These are phyloP conservation scores for Glossophaga mutica DNA, from an alignment of 2,797 vertebrate genomes.

Conservation along the genomic window DNA sequence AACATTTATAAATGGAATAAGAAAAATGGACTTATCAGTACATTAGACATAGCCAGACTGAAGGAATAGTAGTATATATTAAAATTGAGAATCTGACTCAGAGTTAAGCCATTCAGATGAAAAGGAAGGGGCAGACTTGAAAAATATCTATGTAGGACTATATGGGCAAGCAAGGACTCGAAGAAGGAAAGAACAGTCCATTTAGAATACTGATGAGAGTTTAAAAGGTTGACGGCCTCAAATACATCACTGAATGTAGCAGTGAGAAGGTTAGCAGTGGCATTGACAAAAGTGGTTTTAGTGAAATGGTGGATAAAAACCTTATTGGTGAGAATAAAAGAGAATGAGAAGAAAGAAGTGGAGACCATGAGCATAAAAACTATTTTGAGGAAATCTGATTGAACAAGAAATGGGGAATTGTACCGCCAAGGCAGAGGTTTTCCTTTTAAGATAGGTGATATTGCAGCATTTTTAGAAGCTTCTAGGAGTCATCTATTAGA, in stretches of 20 bases:
- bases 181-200: background rate
- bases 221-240: background rate
- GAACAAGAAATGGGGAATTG: background rate
- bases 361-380: background rate
- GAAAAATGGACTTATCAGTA: background rate
- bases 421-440: background rate
- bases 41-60: background rate
- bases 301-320: background rate
- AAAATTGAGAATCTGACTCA: background rate
- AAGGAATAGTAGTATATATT: background rate
- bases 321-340: background rate
- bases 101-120: background rate
- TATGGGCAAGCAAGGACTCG: background rate
- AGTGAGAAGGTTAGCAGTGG: background rate
- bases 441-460: background rate
- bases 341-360: background rate
- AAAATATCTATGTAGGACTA: background rate
- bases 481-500: background rate
- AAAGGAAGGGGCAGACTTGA: background rate
- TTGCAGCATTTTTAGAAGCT: background rate
- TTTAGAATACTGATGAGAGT: background rate
- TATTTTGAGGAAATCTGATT: background rate
- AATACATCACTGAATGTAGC: background rate
- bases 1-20: background rate
- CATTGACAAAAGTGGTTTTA: background rate